A percentile compares a stretch with the other conserved stretches of the same genome.
Evolutionary conservation across 2,888 invertebrate genomes (phyloP).

Genomic region (Augiades crinisus): DNA sequence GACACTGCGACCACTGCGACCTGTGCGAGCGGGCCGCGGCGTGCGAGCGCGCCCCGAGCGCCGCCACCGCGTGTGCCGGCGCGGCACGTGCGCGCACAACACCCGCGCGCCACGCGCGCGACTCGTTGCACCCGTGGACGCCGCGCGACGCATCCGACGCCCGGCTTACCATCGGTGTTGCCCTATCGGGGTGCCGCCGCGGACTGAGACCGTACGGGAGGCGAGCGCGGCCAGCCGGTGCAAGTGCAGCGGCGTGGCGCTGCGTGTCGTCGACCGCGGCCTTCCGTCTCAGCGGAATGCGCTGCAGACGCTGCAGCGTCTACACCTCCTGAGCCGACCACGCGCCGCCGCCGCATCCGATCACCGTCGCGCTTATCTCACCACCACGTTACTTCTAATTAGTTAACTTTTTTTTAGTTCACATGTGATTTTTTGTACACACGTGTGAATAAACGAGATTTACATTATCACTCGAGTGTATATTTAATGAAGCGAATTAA

Average conservation of each 20-base stretch:
- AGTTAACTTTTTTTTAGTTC: background rate
- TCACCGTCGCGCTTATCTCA: background rate
- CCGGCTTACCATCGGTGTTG: conserved; percentile 48
- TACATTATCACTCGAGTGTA: too few species aligned
- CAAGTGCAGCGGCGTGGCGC: conserved; percentile 50
- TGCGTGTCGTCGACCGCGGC: conserved; percentile 41
- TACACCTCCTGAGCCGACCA: conserved; percentile 14
- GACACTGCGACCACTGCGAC: conserved; percentile 44
- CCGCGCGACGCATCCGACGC: conserved; percentile 37
- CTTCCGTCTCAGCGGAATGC: conserved; percentile 41
- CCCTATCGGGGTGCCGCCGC: conserved; percentile 61
- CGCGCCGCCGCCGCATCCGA: conserved; percentile 1
- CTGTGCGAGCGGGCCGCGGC: conserved; percentile 46
- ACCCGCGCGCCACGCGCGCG: conserved; percentile 41
- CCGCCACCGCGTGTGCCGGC: conserved; percentile 39
- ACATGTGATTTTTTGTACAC: too few species aligned
- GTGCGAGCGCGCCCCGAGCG: conserved; percentile 43
- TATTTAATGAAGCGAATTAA: too few species aligned
- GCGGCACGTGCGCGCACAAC: conserved; percentile 46
- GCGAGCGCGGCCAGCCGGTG: conserved; percentile 39
- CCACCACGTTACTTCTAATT: background rate
- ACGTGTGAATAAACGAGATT: too few species aligned
- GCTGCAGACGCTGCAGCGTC: conserved; percentile 30
- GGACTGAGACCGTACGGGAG: conserved; percentile 50
- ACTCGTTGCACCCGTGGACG: conserved; percentile 46